A percentile compares a stretch with the other conserved stretches of the same genome.
Evolutionary conservation across 2,113 vertebrate genomes (phyloP).

Genomic region (Leuciscus idus): DNA sequence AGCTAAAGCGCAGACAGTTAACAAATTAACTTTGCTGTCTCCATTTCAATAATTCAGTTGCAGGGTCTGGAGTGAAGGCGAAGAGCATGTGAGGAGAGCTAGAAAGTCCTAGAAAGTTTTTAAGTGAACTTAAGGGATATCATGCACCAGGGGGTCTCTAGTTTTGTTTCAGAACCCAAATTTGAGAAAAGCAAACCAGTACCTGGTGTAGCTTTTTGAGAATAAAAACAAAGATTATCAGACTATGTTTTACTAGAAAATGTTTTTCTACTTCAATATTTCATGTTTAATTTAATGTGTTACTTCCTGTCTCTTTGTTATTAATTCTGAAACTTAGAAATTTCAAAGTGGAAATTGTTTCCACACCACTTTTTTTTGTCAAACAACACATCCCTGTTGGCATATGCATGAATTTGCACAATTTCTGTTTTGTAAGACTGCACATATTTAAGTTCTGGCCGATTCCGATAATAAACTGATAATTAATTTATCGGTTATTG

Average conservation of each 20-base stretch:
- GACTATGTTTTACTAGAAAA: not conserved
- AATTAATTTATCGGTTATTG: not conserved
- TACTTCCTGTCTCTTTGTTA: not conserved
- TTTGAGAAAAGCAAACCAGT: not conserved
- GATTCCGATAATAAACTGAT: not conserved
- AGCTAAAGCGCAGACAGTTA: slow-evolving; percentile 75
- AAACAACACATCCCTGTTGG: not conserved
- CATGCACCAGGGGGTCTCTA: not conserved
- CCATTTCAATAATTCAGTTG: slow-evolving; percentile 75
- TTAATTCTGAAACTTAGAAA: not conserved
- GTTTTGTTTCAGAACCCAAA: not conserved
- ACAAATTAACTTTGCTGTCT: slow-evolving; percentile 78
- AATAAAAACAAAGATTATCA: not conserved
- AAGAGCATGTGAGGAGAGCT: slow-evolving; percentile 42
- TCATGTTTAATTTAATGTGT: not conserved
- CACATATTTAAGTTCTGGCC: not conserved
- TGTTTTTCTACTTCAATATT: not conserved
- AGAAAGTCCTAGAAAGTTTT: slow-evolving; percentile 12
- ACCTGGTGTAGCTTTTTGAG: not conserved
- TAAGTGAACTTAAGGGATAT: not conserved
- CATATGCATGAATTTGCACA: not conserved
- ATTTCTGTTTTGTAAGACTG: not conserved
- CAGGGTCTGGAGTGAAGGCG: slow-evolving; percentile 56
- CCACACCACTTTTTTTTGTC: not conserved
- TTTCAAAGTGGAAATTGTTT: not conserved